These are phyloP conservation scores for Nicator chloris DNA, from an alignment of 2,113 vertebrate species.

Conservation along the genomic window DNA sequence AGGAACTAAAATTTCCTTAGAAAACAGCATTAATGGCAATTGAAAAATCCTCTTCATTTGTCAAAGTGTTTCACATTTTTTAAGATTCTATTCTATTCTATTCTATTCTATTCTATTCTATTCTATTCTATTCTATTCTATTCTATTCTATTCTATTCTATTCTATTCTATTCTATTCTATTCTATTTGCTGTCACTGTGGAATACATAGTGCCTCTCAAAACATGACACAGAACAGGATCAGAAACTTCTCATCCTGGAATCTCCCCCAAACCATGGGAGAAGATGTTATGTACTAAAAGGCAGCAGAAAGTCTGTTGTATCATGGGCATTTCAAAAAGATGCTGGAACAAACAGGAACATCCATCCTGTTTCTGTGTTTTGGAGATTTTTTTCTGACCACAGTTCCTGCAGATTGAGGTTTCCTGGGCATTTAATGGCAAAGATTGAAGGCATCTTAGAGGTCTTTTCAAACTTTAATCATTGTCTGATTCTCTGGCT, in stretches of 20 bases:
- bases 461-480: background rate
- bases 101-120: too few species aligned
- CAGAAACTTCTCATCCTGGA: background rate
- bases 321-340: rapidly evolving
- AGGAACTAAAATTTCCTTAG: background rate
- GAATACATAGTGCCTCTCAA: background rate
- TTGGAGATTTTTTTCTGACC: background rate
- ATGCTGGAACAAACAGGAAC: background rate
- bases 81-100: background rate
- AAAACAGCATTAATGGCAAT: background rate
- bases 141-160: too few species aligned
- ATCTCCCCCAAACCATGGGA: background rate
- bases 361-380: background rate
- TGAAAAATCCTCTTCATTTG: background rate
- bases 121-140: too few species aligned
- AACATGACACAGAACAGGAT: background rate
- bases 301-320: background rate
- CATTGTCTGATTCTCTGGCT: background rate
- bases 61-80: background rate
- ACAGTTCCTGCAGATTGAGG: background rate
- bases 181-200: background rate
- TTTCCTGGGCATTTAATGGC: background rate
- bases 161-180: too few species aligned
- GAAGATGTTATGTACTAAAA: background rate
- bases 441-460: background rate